phyloP scores from a whole-genome alignment of 2,888 invertebrate species.

The Mamestra brassicae region DNA sequence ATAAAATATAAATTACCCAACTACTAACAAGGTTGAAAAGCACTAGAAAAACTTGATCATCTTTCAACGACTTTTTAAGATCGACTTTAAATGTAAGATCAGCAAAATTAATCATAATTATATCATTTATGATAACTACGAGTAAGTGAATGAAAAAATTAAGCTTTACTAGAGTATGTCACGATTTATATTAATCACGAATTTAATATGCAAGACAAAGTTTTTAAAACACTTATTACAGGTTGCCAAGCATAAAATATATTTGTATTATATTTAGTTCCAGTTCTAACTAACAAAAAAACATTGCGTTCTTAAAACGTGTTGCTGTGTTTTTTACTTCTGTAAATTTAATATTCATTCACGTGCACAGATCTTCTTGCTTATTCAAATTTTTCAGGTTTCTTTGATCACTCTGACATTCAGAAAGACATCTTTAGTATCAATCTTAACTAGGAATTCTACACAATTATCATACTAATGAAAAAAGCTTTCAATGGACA shows the following conservation, averaged over 20 bases:
- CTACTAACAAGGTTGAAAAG: constrained; percentile 35
- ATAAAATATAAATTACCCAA: constrained; percentile 37
- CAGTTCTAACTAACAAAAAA: not conserved
- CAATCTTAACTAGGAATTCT: constrained; percentile 8
- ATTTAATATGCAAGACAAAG: not conserved
- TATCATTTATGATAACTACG: not conserved
- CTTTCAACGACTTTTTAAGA: constrained; percentile 4
- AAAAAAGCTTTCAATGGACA: not conserved
- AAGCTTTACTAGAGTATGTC: not conserved
- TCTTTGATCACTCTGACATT: constrained; percentile 21
- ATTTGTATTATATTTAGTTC: not conserved
- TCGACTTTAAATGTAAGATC: not conserved
- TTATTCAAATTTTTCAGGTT: constrained; percentile 28
- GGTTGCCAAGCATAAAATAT: not conserved
- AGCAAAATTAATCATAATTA: constrained; percentile 14
- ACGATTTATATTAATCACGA: constrained; percentile 10
- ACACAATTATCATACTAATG: constrained; percentile 17
- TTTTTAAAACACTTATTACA: not conserved
- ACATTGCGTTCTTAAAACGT: not conserved
- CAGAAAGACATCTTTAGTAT: constrained; percentile 23
- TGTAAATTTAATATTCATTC: constrained; percentile 1
- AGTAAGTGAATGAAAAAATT: not conserved
- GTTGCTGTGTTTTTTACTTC: not conserved
- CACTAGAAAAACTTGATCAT: constrained; percentile 7
- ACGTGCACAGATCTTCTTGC: constrained; percentile 8